Conservation (phyloP, 2,113 vertebrate species). For the Pterocles gutturalis region DNA sequence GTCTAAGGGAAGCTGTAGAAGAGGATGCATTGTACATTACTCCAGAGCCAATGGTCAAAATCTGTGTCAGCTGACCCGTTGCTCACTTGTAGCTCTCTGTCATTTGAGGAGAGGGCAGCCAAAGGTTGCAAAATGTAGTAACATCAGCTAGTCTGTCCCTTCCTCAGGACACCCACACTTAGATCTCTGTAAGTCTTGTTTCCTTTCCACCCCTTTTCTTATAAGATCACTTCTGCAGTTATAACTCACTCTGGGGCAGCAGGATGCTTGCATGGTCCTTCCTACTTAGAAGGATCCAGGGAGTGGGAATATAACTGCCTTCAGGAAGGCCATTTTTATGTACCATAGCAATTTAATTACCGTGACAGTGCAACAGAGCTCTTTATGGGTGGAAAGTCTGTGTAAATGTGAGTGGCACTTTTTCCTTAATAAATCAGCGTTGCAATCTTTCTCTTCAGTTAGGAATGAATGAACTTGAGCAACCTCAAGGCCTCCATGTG, state of each 20-base stretch:
- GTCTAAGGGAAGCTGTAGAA: neutral
- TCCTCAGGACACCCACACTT: accelerated
- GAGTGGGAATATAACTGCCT: neutral
- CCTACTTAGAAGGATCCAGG: neutral
- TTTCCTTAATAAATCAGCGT: neutral
- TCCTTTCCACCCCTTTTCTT: neutral
- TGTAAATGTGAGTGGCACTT: neutral
- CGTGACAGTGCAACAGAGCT: neutral
- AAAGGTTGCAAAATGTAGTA: neutral
- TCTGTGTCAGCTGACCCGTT: neutral
- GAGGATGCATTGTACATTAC: accelerated
- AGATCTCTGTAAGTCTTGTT: neutral
- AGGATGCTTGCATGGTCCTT: neutral
- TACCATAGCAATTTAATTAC: neutral
- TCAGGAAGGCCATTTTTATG: neutral
- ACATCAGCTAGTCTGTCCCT: neutral
- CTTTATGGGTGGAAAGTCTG: neutral
- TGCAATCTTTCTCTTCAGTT: neutral
- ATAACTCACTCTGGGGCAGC: neutral
- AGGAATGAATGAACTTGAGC: neutral
- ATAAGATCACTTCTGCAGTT: neutral
- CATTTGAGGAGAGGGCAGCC: neutral
- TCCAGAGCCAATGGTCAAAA: accelerated
- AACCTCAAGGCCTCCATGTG: neutral
- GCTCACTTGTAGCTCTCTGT: accelerated